Evolutionary conservation across 2,113 vertebrate genomes (phyloP).

Genomic region (Philantomba maxwellii): DNA sequence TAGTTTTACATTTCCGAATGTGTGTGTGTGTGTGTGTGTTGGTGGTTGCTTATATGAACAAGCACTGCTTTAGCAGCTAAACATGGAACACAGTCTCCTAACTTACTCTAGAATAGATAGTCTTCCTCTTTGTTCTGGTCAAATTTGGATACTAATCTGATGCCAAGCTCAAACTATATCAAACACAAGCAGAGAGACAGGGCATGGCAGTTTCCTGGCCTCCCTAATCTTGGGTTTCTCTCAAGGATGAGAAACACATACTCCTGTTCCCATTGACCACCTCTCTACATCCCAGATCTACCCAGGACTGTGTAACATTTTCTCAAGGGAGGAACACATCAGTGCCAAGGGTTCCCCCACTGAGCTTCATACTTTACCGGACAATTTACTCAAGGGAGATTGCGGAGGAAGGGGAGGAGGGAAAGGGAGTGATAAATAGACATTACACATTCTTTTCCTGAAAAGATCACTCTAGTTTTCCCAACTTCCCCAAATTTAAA

Average conservation of each 20-base stretch:
- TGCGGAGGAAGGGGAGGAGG: neutral
- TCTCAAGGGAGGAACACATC: neutral
- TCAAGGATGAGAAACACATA: neutral
- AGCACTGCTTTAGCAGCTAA: neutral
- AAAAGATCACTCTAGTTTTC: conserved; percentile 37
- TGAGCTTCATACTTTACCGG: conserved; percentile 35
- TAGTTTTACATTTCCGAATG: neutral
- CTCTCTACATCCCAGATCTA: neutral
- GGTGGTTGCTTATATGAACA: neutral
- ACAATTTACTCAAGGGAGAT: conserved; percentile 14
- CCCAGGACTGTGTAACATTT: neutral
- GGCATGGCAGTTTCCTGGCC: accelerated
- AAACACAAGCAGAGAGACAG: neutral
- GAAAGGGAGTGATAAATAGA: neutral
- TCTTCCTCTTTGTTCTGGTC: neutral
- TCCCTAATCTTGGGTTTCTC: neutral
- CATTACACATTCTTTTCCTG: neutral
- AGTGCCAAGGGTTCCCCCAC: neutral
- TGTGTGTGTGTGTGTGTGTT: neutral
- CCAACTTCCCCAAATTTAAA: conserved; percentile 1
- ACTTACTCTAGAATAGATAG: neutral
- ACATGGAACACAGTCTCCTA: neutral
- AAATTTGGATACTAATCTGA: neutral
- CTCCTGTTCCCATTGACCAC: neutral
- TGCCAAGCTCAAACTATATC: neutral